Base-by-base conservation (phyloP, 2,113 vertebrate genomes). In the Caretta caretta region DNA sequence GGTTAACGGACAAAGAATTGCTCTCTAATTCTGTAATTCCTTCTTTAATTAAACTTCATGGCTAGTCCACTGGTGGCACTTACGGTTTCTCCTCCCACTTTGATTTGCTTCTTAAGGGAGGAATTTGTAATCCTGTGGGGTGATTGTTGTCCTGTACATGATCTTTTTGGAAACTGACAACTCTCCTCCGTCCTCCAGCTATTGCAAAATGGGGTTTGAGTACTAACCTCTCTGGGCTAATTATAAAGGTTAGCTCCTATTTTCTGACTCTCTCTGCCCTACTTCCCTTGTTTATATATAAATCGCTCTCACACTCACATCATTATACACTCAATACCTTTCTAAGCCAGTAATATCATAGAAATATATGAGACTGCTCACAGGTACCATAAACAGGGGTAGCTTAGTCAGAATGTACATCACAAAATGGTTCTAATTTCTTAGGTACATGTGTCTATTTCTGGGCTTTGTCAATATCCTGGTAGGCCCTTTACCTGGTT, bases 21-120 rank as follows among this genome's bases (percentile, higher is more conserved):
- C 97, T 97, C 97, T 97, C 96, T 98, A 98, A 98, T 99, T 98
- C 97, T 97, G 85, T 93, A 97, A 98, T 98, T 98, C 93, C 85
- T 96, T 96, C 96, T 98, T 97, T 88, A 98, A 97, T 98, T 98
- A 97, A 97, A 97, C 96, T 95, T 97, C 93, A 89, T 86, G 94
- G 92, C 94, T 94, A 22, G 89, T 87, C 90, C 8, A 11, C 93
- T 96, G 79, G 86, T 97, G 90, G 82, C 89, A 79, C 90, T 93
- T 90, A 90, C 86, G 84, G 92, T 69, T 95, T 93, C 79, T 83
- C 93, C 56, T 94, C 76, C 90, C 10, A 5, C 80, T 90, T 92
- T 83, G 84, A 90, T 94, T 85, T 91, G 57, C 87, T 80, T 81
- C 59, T 6, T 46, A 81, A 95, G 75, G 69, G 25, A 59, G 56